Evolutionary conservation across 2,797 vertebrate genomes (phyloP), one percentile per base, ranked within the genome.

Genomic region (Todus mexicanus): DNA sequence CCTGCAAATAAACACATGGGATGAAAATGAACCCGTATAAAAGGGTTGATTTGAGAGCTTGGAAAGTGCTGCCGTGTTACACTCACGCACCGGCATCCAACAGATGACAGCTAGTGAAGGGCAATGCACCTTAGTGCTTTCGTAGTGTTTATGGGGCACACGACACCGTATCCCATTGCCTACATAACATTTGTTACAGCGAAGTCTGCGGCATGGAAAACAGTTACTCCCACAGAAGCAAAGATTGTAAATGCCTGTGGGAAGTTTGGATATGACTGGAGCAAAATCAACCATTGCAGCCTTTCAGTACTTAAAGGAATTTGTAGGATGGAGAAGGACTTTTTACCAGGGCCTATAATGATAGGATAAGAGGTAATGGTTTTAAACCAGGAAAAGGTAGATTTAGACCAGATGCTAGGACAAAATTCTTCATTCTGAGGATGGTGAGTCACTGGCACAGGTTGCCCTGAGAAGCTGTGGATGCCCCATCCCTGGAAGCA

Each of bases 11-110:
- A 80, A 65, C 7, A 43, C 33, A 35, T 9, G 7, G 21, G 26
- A 16, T 77, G 33, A 76, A 92, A 89, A 77, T 6, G 1, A 82
- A 50, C 16, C 20, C 43, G 7, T 56, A 3, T 8, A 26, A 7
- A 57, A 51, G 33, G 27, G 16, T 51, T 50, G n/a, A 17, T 69
- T 42, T 57, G 40, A 78, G 80, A 88, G 40, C 22, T 20, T 60
- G 59, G 31, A 22, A 65, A 70, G 40, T 5, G 22, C 23, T 38
- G 5, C 51, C 10, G 4, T 6, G 33, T 60, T 38, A 15, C 3
- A 5, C 7, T 12, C 17, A 37, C 3, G 2, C 0, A 0, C 26
- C 51, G 45, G 37, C 53, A 77, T 38, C 40, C 57, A 45, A 3
- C 7, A 65, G 53, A 13, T 35, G n/a, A 38, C 26, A 53, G 9